These are phyloP conservation scores for Lysandra bellargus DNA, from an alignment of 2,888 invertebrate species.

Conservation along the genomic window DNA sequence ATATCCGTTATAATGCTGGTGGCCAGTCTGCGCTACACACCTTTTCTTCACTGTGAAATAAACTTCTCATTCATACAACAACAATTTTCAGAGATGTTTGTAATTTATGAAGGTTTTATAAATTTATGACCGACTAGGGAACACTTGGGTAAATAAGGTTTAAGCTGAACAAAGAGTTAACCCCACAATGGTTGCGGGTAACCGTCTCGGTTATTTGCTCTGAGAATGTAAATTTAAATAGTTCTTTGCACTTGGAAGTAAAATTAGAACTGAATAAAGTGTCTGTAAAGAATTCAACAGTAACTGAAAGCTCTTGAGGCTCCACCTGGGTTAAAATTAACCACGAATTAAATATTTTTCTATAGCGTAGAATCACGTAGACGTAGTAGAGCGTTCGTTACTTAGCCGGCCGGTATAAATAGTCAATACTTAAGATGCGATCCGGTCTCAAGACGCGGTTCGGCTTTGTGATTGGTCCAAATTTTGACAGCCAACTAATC, in stretches of 20 bases:
- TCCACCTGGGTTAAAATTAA: no score
- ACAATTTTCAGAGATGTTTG: background rate
- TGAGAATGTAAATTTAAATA: background rate
- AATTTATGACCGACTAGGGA: conserved; percentile 22
- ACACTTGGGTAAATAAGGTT: conserved; percentile 21
- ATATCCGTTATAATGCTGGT: background rate
- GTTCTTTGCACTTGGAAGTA: background rate
- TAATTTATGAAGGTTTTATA: conserved; percentile 14
- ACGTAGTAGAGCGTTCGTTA: no score
- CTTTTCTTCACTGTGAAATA: background rate
- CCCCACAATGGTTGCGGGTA: background rate
- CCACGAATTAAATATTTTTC: no score
- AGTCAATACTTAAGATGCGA: no score
- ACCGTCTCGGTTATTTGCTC: conserved; percentile 8
- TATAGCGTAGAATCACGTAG: no score
- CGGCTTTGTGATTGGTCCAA: no score
- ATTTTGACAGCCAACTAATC: no score
- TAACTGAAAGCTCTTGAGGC: background rate
- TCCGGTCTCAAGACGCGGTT: no score
- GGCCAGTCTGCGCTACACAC: background rate
- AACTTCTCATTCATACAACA: background rate
- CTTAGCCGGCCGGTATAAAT: no score
- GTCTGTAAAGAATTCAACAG: background rate
- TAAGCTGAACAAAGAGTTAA: conserved; percentile 14
- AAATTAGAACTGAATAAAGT: background rate